Evolutionary conservation across 2,888 invertebrate genomes (phyloP).

Genomic region (Eupithecia pulchellata): DNA sequence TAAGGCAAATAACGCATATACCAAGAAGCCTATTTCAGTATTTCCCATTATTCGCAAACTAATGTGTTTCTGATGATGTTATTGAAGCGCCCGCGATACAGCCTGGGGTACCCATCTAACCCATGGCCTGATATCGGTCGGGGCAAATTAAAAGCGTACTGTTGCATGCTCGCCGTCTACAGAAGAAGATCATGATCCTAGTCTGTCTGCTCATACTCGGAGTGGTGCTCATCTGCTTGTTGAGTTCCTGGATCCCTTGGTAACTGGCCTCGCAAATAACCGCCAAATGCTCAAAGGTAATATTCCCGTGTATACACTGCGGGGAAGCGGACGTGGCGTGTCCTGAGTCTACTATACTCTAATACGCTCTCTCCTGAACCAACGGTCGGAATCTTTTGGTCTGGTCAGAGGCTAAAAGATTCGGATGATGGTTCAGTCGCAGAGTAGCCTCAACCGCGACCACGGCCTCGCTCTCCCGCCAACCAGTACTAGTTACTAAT

Average conservation of each 20-base stretch:
- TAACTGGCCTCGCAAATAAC: conserved; percentile 65
- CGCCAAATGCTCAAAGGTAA: conserved; percentile 79
- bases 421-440: conserved; percentile 19
- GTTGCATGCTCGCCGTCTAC: conserved; percentile 84
- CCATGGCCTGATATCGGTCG: conserved; percentile 38
- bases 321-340: conserved; percentile 56
- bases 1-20: conserved; percentile 82
- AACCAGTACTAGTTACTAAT: conserved; percentile 71
- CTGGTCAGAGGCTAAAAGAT: no score
- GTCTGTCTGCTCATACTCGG: conserved; percentile 94
- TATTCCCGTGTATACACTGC: conserved; percentile 46
- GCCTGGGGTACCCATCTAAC: conserved; percentile 25
- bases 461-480: conserved; percentile 62
- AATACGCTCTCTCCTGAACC: conserved; percentile 10
- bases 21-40: conserved; percentile 45
- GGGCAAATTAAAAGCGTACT: conserved; percentile 75
- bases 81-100: conserved; percentile 51
- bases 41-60: conserved; percentile 26
- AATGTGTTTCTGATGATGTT: conserved; percentile 44
- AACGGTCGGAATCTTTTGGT: background rate
- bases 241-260: conserved; percentile 83
- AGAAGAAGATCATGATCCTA: conserved; percentile 97
- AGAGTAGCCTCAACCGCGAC: conserved; percentile 32
- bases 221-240: conserved; percentile 90
- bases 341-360: background rate